These are phyloP conservation scores for Amblyopsis rosae DNA, from an alignment of 2,113 vertebrate species.

Conservation along the genomic window DNA sequence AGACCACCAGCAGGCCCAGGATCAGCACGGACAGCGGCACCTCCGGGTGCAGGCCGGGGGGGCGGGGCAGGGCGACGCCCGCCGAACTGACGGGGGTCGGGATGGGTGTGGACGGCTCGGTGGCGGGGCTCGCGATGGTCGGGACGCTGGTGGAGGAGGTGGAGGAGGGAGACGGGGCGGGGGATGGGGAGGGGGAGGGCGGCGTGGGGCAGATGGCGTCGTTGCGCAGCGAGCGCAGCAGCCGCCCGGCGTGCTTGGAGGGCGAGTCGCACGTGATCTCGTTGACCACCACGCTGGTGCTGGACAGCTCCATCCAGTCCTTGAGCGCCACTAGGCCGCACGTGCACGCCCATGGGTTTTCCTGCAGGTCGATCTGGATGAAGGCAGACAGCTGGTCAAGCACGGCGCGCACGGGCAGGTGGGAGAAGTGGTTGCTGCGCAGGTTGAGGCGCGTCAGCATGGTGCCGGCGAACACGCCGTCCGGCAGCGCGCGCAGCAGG, in stretches of 20 bases:
- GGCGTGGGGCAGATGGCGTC: constrained; percentile 93
- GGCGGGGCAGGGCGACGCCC: constrained; percentile 43
- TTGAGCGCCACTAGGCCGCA: constrained; percentile 93
- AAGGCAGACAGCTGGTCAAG: constrained; percentile 94
- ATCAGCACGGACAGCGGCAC: constrained; percentile 96
- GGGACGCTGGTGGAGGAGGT: background rate
- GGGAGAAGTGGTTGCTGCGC: constrained; percentile 95
- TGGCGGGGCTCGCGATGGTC: background rate
- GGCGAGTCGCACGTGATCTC: constrained; percentile 97
- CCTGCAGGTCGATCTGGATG: constrained; percentile 98
- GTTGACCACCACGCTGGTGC: constrained; percentile 90
- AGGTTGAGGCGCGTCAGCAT: constrained; percentile 95
- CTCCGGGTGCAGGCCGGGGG: constrained; percentile 86
- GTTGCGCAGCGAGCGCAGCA: constrained; percentile 89
- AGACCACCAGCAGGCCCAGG: constrained; percentile 93
- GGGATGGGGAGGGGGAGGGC: constrained; percentile 65
- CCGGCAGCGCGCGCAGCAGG: constrained; percentile 87
- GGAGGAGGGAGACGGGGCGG: constrained; percentile 52
- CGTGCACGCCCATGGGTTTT: constrained; percentile 98
- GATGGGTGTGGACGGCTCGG: constrained; percentile 50
- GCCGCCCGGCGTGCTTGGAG: constrained; percentile 87
- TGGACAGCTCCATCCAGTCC: constrained; percentile 94
- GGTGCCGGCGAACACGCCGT: constrained; percentile 89
- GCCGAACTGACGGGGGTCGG: constrained; percentile 74
- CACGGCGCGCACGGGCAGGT: constrained; percentile 90